Base-by-base conservation (phyloP, 1,140 invertebrate species). In the Tetragnatha versicolor region DNA sequence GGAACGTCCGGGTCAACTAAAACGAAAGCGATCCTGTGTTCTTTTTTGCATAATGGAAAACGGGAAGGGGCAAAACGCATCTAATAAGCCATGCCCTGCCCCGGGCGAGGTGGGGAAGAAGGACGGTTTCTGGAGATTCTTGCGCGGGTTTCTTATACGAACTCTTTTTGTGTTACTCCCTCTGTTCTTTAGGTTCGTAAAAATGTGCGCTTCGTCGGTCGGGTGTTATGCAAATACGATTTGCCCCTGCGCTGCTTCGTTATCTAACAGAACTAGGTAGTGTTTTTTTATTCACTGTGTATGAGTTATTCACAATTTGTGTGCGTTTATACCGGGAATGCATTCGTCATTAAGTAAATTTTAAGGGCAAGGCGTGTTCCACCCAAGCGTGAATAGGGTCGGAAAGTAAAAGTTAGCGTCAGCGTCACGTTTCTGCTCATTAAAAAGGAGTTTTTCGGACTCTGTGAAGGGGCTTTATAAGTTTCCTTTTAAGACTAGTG, bases 51-150 rank as follows among this genome's bases (percentile, higher is more conserved):
- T 51, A 51, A 45, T 45, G n/a, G 10, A 45, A 45, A n/a, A 14
- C 12, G 42, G n/a, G 25, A 51, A n/a, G 49, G 49, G 20, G 49
- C 1, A 51, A 51, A 51, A 51, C 49, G n/a, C 49, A 51, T 51
- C 49, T 51, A 51, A 51, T 51, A 51, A 51, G 49, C 49, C 49
- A 51, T 51, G 25, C 25, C n/a, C n/a, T 51, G 49, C 49, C 20
- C 9, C n/a, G 20, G n/a, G 49, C 49, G 25, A 51, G n/a, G n/a
- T 22, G 25, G n/a, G 25, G 25, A 51, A 51, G 49, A 51, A 51
- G 20, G 9, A 51, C n/a, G 6, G 9, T 51, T 51, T 22, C n/a
- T 51, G 9, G n/a, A n/a, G n/a, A n/a, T 22, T 51, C 49, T 51
- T 22, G 7, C 14, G 49, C n/a, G 49, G n/a, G 49, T 22, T 51